A percentile compares a stretch with the other conserved stretches of the same genome.
These are phyloP conservation scores for Nephrotoma flavescens DNA, from an alignment of 2,888 invertebrate genomes.

Conservation along the genomic window DNA sequence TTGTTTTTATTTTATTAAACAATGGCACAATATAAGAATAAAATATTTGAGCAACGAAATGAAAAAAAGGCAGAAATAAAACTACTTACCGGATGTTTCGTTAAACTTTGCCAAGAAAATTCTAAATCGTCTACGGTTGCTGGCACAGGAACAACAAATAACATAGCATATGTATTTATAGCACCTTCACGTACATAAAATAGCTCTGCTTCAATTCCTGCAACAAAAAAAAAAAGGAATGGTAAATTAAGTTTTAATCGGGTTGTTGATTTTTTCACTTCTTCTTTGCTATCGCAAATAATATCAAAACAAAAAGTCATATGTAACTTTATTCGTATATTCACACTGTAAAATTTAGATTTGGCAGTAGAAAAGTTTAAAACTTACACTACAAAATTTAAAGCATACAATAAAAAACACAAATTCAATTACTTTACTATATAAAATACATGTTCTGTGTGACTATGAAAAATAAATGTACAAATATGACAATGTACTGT, in stretches of 20 bases:
- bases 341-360: too few species aligned
- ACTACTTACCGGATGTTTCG: slow-evolving; percentile 46
- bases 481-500: too few species aligned
- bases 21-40: neutral
- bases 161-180: slow-evolving; percentile 72
- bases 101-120: slow-evolving; percentile 74
- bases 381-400: too few species aligned
- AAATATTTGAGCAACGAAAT: neutral
- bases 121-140: slow-evolving; percentile 64
- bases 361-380: too few species aligned
- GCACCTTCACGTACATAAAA: slow-evolving; percentile 74
- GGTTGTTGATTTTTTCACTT: neutral
- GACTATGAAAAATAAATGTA: too few species aligned
- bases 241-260: neutral
- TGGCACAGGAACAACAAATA: slow-evolving; percentile 67
- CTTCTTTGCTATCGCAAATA: neutral
- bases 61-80: neutral
- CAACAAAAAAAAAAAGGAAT: slow-evolving; percentile 19
- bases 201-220: slow-evolving; percentile 60
- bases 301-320: neutral
- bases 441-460: too few species aligned
- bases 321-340: too few species aligned
- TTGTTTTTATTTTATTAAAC: neutral
- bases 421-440: too few species aligned
- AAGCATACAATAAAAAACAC: too few species aligned